A percentile compares a stretch with the other conserved stretches of the same genome.
Conservation (phyloP, 2,888 invertebrate genomes). For the Boloria euphrosyne region DNA sequence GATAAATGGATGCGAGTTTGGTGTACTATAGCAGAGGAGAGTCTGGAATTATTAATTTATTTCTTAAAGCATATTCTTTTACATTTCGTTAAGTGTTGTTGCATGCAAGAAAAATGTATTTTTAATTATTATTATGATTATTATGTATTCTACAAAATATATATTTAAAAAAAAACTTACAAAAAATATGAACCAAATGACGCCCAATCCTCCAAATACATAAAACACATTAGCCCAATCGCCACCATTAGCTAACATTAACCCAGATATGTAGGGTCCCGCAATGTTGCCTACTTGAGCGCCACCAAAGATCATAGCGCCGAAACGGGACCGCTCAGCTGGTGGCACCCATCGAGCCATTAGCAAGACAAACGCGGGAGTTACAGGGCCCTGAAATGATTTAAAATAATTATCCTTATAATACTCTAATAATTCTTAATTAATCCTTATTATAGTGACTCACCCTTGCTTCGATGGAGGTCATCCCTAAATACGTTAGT, state of each 20-base stretch:
- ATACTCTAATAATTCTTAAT: too few relatives aligned
- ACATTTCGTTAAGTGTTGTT: too few relatives aligned
- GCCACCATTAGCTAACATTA: constrained; percentile 68
- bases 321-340: constrained; percentile 79
- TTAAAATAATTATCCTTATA: neutral
- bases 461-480: too few relatives aligned
- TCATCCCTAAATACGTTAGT: too few relatives aligned
- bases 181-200: constrained; percentile 80
- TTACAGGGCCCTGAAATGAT: constrained; percentile 77
- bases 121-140: too few relatives aligned
- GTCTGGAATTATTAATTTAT: constrained; percentile 50
- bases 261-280: constrained; percentile 76
- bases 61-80: neutral
- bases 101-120: too few relatives aligned
- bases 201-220: constrained; percentile 77
- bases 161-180: constrained; percentile 46
- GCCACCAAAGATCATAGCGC: constrained; percentile 83
- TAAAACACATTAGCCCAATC: constrained; percentile 83
- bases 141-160: too few relatives aligned
- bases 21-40: constrained; percentile 75
- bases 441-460: too few relatives aligned
- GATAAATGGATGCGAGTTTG: constrained; percentile 78
- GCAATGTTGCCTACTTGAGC: constrained; percentile 79
- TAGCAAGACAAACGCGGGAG: constrained; percentile 83
- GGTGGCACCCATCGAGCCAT: constrained; percentile 84